Base-by-base conservation (phyloP, 2,888 invertebrate genomes). In the Drosophila cognata region DNA sequence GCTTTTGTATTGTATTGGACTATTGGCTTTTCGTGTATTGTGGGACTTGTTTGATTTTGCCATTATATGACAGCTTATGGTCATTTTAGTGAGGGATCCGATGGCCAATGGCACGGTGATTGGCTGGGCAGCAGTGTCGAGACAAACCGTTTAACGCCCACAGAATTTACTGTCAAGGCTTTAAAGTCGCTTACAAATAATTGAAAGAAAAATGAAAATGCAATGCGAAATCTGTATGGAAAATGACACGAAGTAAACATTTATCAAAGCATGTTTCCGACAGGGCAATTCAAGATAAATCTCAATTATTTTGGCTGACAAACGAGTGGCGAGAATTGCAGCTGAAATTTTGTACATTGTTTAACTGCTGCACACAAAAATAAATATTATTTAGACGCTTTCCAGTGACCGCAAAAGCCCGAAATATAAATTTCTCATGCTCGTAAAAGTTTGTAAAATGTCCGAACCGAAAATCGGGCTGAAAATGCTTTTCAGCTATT, bases 51-150 rank as follows among this genome's bases (percentile, higher is more conserved):
- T 74, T 67, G 71, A 65, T 50, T 58, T 76, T 43, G n/a, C 48
- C 52, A 66, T 78, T 66, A 58, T 66, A 21, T 41, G 69, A 52
- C 75, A 67, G 68, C 63, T 75, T 69, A 63, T 67, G 65, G 63
- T 33, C 58, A 57, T 68, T 58, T 60, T 66, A 53, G 55, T 52
- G 46, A 38, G 28, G 33, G 35, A 52, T 41, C 51, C 25, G 48
- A 35, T 65, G 28, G 36, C 16, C 63, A 51, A 31, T 55, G 61
- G 16, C 16, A 21, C 36, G 33, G 31, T 55, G 63, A 70, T 62
- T 65, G 61, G 73, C 70, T 62, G 53, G 21, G 33, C 48, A 21
- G 68, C 35, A 50, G 29, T 25, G 64, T 16, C 55, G 36, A 36
- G 53, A 64, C 61, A 64, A 71, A 77, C 61, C 61, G 51, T 64